Conservation (phyloP, 2,797 vertebrate species). For the Alosa sapidissima region DNA sequence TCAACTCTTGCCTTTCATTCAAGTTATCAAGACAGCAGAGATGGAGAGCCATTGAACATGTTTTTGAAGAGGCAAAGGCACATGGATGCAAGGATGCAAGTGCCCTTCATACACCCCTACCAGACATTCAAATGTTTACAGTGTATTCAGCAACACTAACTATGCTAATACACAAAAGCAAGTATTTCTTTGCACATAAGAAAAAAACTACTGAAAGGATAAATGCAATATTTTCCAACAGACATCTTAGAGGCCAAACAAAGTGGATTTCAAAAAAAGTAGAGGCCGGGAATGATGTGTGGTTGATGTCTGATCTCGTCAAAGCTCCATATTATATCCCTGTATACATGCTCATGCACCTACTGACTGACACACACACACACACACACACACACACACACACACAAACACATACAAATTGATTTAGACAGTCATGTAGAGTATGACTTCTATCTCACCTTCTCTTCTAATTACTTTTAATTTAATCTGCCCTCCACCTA, state of each 20-base stretch:
- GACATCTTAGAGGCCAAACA: background rate
- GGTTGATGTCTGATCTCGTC: background rate
- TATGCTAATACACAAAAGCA: background rate
- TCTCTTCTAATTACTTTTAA: background rate
- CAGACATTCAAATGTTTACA: background rate
- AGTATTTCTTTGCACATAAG: background rate
- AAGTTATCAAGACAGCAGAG: background rate
- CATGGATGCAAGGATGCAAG: background rate
- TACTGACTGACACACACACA: background rate
- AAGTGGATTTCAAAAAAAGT: background rate
- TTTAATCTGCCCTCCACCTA: background rate
- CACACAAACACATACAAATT: background rate
- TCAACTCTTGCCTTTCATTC: background rate
- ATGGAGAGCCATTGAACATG: background rate
- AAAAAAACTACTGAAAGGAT: background rate
- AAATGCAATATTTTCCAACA: background rate
- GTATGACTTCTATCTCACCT: conserved; percentile 18
- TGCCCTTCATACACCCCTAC: background rate
- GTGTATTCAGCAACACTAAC: background rate
- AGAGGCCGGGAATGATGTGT: background rate
- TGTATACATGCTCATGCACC: background rate
- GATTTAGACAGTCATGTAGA: conserved; percentile 4
- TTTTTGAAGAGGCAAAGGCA: background rate
- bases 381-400: background rate
- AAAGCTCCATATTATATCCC: background rate